Conservation (phyloP, 2,888 invertebrate species). For the Lepas anatifera region DNA sequence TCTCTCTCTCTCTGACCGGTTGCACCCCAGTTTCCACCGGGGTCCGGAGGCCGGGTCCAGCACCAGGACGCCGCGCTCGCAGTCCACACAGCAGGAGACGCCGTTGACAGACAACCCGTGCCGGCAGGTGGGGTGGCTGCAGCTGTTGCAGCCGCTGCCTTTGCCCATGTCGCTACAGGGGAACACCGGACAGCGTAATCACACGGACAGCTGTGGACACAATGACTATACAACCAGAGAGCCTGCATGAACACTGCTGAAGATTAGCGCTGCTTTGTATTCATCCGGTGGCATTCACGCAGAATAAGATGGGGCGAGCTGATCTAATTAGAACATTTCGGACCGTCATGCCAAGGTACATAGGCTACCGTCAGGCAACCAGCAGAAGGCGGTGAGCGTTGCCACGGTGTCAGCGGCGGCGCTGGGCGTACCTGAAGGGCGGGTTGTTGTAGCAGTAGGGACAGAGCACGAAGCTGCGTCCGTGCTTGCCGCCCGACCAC, state of each 20-base stretch:
- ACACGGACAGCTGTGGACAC: too few relatives aligned
- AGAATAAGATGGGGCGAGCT: too few relatives aligned
- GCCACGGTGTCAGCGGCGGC: constrained; percentile 96
- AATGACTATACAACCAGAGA: too few relatives aligned
- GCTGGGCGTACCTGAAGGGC: constrained; percentile 92
- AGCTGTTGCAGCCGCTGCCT: constrained; percentile 83
- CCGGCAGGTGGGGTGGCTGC: constrained; percentile 88
- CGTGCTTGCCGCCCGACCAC: constrained; percentile 86
- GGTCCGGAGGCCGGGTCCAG: constrained; percentile 84
- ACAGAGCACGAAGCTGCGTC: constrained; percentile 92
- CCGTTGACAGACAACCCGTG: constrained; percentile 79
- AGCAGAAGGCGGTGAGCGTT: constrained; percentile 55
- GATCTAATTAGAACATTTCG: too few relatives aligned
- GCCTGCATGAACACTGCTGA: too few relatives aligned
- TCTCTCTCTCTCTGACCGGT: too few relatives aligned
- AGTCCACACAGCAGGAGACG: constrained; percentile 83
- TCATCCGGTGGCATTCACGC: too few relatives aligned
- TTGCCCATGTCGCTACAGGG: constrained; percentile 78
- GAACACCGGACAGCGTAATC: constrained; percentile 1
- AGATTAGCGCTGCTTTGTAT: too few relatives aligned
- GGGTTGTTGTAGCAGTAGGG: constrained; percentile 98
- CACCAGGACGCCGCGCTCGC: constrained; percentile 78
- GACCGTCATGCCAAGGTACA: too few relatives aligned
- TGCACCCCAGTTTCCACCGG: constrained; percentile 94
- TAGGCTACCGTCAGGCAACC: constrained; percentile 41